Conservation (phyloP, 37 sponge, comb jelly and placozoan species). For the Ephydatia muelleri region DNA sequence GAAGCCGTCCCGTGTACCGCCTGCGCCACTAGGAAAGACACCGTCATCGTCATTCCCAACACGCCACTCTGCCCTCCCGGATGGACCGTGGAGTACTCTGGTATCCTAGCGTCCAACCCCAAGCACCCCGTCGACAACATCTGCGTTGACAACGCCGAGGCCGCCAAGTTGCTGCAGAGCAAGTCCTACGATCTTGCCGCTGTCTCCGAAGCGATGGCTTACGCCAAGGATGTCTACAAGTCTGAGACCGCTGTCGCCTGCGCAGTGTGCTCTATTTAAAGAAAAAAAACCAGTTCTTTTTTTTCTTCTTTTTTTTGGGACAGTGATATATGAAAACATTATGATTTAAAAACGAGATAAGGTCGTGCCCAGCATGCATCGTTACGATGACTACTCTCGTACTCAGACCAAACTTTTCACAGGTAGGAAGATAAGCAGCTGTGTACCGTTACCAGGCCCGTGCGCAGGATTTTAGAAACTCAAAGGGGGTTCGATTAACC, state of each 20-base stretch:
- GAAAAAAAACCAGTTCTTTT: not conserved
- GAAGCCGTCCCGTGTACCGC: not conserved
- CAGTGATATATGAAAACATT: not conserved
- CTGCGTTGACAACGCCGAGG: not conserved
- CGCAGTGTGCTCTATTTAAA: not conserved
- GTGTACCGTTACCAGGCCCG: no score
- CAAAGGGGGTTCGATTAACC: no score
- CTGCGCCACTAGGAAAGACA: not conserved
- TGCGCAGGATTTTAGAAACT: no score
- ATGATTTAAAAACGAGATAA: not conserved
- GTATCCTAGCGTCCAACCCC: not conserved
- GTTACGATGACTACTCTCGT: no score
- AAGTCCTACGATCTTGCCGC: not conserved
- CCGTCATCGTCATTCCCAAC: not conserved
- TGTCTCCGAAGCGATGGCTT: not conserved
- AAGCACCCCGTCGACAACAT: not conserved
- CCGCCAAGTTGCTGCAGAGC: not conserved
- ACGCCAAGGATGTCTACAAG: not conserved
- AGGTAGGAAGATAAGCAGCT: no score
- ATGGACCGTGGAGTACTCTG: not conserved
- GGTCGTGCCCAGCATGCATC: no score
- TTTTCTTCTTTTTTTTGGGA: not conserved
- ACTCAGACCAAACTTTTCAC: no score
- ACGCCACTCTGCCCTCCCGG: not conserved
- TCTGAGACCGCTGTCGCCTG: not conserved